Percentiles rank a stretch among this genome's conserved stretches.
Evolutionary conservation across 2,113 vertebrate genomes (phyloP).

Genomic region (Herpetotheres cachinnans): DNA sequence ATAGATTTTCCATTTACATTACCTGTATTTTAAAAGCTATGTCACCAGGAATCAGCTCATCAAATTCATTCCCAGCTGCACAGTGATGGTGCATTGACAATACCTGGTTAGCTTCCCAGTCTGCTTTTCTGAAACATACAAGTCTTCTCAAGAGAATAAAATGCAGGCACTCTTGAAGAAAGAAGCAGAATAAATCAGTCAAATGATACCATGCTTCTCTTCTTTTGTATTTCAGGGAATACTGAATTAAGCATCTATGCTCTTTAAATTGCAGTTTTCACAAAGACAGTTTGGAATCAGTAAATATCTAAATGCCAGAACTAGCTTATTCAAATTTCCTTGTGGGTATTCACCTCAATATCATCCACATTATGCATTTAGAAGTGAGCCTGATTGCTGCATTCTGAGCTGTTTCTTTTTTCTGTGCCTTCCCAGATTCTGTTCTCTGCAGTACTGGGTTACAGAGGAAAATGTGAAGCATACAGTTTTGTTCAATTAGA

Average conservation of each 20-base stretch:
- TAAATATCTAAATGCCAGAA: constrained; percentile 52
- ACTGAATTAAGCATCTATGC: constrained; percentile 29
- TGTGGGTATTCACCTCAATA: constrained; percentile 28
- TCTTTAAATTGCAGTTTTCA: constrained; percentile 43
- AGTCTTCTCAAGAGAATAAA: constrained; percentile 7
- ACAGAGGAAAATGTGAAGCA: not conserved
- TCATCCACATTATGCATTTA: constrained; percentile 19
- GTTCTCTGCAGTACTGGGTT: not conserved
- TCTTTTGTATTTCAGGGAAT: constrained; percentile 30
- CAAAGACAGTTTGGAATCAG: constrained; percentile 30
- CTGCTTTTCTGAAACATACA: not conserved
- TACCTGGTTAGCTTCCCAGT: not conserved
- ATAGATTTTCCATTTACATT: constrained; percentile 30
- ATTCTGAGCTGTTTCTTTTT: constrained; percentile 9
- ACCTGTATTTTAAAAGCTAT: constrained; percentile 7
- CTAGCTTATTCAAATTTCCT: constrained; percentile 17
- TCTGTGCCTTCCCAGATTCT: not conserved
- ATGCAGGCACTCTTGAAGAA: not conserved
- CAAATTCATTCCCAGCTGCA: constrained; percentile 7
- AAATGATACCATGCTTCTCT: not conserved
- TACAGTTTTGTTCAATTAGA: not conserved
- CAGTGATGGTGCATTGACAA: not conserved
- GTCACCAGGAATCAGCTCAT: constrained; percentile 8
- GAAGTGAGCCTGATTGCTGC: constrained; percentile 32
- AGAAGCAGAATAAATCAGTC: constrained; percentile 33